Percentiles rank a stretch among this genome's conserved stretches.
phyloP scores from a whole-genome alignment of 2,888 invertebrate species.

The Megastigmus dorsalis region DNA sequence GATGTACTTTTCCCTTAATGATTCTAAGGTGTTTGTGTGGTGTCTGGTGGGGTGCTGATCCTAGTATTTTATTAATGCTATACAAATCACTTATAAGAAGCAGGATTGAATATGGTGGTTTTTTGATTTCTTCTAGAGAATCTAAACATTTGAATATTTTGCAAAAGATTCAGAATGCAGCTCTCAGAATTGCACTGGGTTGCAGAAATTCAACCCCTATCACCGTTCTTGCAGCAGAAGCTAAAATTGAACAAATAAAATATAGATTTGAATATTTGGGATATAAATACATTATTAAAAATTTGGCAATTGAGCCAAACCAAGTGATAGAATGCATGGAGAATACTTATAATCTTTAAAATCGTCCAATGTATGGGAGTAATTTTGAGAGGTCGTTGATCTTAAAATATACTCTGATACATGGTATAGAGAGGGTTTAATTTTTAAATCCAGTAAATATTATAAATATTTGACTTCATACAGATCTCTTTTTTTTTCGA shows the following conservation, averaged over 20 bases:
- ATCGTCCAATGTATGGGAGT: constrained; percentile 16
- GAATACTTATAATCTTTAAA: neutral
- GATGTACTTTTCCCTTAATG: constrained; percentile 26
- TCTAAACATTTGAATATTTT: constrained; percentile 8
- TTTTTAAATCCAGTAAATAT: neutral
- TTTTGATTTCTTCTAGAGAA: constrained; percentile 35
- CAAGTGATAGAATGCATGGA: constrained; percentile 23
- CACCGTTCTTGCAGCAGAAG: constrained; percentile 19
- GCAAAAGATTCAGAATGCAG: constrained; percentile 49
- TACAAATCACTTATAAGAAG: constrained; percentile 50
- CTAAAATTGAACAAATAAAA: constrained; percentile 25
- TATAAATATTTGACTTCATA: neutral
- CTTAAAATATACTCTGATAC: neutral
- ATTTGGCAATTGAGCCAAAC: constrained; percentile 5
- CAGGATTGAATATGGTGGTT: constrained; percentile 52
- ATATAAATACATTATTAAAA: constrained; percentile 37
- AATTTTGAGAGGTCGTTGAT: constrained; percentile 27
- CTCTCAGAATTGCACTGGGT: constrained; percentile 36
- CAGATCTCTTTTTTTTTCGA: neutral
- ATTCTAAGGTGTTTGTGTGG: constrained; percentile 44
- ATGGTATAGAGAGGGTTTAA: neutral
- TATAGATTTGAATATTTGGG: constrained; percentile 35
- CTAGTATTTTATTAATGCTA: too few species aligned
- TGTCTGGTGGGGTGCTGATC: constrained; percentile 54
- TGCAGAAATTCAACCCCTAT: constrained; percentile 29